These are phyloP conservation scores for Deroplatys truncata DNA, from an alignment of 2,888 invertebrate genomes.

Conservation along the genomic window DNA sequence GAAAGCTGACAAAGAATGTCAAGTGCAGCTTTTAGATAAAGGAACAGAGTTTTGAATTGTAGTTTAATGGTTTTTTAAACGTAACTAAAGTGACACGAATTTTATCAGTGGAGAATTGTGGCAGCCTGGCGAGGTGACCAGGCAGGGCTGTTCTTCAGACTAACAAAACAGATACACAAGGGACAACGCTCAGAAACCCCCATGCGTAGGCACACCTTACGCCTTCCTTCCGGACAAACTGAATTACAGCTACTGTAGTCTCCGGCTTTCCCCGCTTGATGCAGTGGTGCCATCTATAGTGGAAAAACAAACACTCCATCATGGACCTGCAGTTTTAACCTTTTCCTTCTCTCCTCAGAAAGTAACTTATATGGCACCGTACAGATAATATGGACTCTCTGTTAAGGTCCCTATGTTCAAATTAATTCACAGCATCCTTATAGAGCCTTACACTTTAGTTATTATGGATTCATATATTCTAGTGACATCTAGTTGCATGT, in stretches of 20 bases:
- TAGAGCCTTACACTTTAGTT: neutral
- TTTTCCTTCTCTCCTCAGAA: neutral
- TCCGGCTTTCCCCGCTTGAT: slow-evolving; percentile 17
- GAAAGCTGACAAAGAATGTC: too few species aligned
- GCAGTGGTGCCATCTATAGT: slow-evolving; percentile 23
- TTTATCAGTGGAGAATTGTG: too few species aligned
- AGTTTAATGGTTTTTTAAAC: too few species aligned
- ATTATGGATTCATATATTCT: neutral
- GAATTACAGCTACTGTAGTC: slow-evolving; percentile 20
- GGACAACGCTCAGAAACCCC: slow-evolving; percentile 8
- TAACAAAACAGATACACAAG: slow-evolving; percentile 13
- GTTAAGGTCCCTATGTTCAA: too few species aligned
- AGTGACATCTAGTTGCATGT: neutral
- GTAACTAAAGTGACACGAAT: too few species aligned
- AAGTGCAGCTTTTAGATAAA: too few species aligned
- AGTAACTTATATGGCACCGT: neutral
- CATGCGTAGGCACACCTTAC: slow-evolving; percentile 16
- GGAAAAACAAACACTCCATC: slow-evolving; percentile 8
- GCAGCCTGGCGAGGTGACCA: neutral
- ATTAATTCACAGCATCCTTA: neutral
- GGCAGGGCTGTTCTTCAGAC: neutral
- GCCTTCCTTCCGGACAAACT: slow-evolving; percentile 14
- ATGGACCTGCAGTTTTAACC: neutral
- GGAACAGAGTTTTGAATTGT: too few species aligned
- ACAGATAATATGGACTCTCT: neutral